These are phyloP conservation scores for Sebastes minor DNA, from an alignment of 2,797 vertebrate species.

Conservation along the genomic window DNA sequence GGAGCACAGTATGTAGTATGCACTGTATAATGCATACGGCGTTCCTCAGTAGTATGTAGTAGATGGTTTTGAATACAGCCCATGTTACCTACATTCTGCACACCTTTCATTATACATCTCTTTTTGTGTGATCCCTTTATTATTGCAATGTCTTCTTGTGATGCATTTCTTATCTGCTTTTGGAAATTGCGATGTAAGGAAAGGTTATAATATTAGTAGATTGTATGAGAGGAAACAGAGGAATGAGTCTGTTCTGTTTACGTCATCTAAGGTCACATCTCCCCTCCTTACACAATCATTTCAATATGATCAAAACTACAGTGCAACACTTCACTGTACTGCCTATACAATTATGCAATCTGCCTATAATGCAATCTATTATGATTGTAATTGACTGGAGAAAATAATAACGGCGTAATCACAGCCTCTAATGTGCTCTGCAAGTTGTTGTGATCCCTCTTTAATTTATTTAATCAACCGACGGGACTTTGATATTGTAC, in stretches of 20 bases:
- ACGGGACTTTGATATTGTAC: constrained; percentile 16
- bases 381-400: constrained; percentile 54
- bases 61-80: no score
- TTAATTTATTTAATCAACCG: constrained; percentile 64
- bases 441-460: constrained; percentile 55
- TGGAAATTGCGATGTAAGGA: neutral
- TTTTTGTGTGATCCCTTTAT: neutral
- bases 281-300: neutral
- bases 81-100: no score
- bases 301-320: constrained; percentile 7
- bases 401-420: constrained; percentile 51
- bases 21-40: no score
- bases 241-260: neutral
- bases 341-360: constrained; percentile 35
- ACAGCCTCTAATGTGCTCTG: constrained; percentile 49
- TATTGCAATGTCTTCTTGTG: neutral
- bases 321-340: neutral
- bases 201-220: neutral
- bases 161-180: neutral
- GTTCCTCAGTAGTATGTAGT: no score
- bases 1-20: no score
- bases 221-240: neutral
- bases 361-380: constrained; percentile 42
- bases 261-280: neutral
- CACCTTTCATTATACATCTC: neutral